Percentiles rank a stretch among this genome's conserved stretches.
These are phyloP conservation scores for Colinus virginianus DNA, from an alignment of 2,113 vertebrate genomes.

Conservation along the genomic window DNA sequence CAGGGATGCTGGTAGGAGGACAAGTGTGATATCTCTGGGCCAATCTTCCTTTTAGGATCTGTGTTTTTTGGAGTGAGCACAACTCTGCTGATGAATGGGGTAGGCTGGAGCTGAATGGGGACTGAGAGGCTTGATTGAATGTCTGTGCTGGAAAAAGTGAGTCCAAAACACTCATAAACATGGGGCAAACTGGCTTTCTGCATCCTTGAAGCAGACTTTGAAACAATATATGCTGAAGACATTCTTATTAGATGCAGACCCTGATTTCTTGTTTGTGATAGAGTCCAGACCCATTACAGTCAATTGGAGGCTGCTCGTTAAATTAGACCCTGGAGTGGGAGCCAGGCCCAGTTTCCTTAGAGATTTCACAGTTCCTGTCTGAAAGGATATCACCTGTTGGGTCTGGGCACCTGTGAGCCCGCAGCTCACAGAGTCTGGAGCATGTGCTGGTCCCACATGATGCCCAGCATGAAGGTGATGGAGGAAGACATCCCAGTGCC, in stretches of 20 bases:
- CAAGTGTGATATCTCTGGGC: neutral
- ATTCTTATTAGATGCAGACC: neutral
- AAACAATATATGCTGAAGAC: neutral
- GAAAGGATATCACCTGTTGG: neutral
- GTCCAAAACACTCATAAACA: neutral
- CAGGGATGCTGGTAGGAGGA: neutral
- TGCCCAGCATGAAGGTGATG: neutral
- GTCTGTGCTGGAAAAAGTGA: neutral
- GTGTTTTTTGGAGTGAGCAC: neutral
- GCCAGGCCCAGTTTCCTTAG: neutral
- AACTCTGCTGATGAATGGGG: neutral
- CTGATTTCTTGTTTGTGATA: neutral
- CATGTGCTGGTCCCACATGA: rapidly evolving
- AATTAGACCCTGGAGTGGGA: neutral
- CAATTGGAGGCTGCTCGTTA: neutral
- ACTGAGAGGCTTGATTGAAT: neutral
- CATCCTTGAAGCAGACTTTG: neutral
- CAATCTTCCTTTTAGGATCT: neutral
- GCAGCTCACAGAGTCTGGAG: neutral
- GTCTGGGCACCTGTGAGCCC: neutral
- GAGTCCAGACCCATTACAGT: neutral
- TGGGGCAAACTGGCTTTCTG: neutral
- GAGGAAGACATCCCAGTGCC: neutral
- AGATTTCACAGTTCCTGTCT: neutral
- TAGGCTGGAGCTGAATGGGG: neutral